A percentile compares a stretch with the other conserved stretches of the same genome.
These are phyloP conservation scores for Nettapus auritus DNA, from an alignment of 2,113 vertebrate species.

Conservation along the genomic window DNA sequence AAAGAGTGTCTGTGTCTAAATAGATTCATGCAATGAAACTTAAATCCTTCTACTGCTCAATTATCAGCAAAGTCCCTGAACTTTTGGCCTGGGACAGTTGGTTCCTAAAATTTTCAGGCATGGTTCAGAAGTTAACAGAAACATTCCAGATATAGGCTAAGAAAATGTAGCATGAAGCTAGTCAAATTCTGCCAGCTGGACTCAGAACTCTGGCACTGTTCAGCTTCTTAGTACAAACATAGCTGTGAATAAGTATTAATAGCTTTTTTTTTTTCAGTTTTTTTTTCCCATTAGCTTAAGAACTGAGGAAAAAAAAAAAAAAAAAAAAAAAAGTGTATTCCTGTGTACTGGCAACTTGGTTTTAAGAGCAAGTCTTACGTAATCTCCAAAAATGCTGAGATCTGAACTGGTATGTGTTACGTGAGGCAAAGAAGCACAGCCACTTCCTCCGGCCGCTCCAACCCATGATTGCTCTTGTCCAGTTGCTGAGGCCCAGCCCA, in stretches of 20 bases:
- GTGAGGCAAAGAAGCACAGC: neutral
- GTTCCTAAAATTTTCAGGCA: neutral
- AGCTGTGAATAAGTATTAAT: conserved; percentile 10
- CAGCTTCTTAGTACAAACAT: neutral
- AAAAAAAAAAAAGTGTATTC: neutral
- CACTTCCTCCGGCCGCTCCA: neutral
- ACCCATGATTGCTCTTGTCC: neutral
- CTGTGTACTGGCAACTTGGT: neutral
- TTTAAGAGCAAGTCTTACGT: neutral
- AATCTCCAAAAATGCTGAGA: neutral
- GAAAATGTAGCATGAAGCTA: neutral
- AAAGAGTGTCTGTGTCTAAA: neutral
- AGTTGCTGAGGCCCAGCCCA: neutral
- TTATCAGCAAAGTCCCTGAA: neutral
- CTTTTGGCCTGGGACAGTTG: neutral
- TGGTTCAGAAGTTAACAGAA: neutral
- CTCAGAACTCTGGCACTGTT: neutral
- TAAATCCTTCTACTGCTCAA: neutral
- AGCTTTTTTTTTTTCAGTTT: neutral
- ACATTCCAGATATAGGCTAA: neutral
- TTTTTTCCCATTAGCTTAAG: neutral
- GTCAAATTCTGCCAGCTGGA: conserved; percentile 38
- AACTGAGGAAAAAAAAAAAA: neutral
- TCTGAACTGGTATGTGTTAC: neutral
- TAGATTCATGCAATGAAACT: neutral